Evolutionary conservation across 2,113 vertebrate genomes (phyloP), one percentile per base, ranked within the genome.

Genomic region (Eubucco bourcierii): DNA sequence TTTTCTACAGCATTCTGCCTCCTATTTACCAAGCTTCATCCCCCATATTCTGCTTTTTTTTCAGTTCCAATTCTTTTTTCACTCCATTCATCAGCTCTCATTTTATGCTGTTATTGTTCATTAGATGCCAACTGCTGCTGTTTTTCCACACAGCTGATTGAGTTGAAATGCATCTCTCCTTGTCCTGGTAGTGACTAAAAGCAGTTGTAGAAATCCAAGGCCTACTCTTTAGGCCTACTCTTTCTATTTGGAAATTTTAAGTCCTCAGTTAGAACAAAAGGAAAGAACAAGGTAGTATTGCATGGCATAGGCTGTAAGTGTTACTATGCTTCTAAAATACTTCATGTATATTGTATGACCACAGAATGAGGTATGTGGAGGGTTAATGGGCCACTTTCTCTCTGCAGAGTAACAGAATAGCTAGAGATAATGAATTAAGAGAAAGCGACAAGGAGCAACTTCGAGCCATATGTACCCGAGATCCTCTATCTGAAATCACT

Each of bases 401-500:
- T 95, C 94, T 97, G 79, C 98, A 99, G 99, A 98, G 98, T 94
- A 99, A 98, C 93, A 98, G 99, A 84, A 94, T 98, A 97, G 99
- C 98, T 82, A 98, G 99, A 97, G 99, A 99, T 94, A 99, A 99
- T 2, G 98, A 99, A 90, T 95, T 99, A 94, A 98, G 98, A 77
- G 99, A 99, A 82, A 98, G 97, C 64, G 99, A 99, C 96, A 98
- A 98, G 37, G 99, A 99, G 94, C 99, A 99, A 80, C 97, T 99
- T 47, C 97, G 98, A 91, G 98, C 98, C 95, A 98, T 99, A 89
- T 98, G 98, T 88, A 99, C 99, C 87, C 97, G 99, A 96, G 99
- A 99, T 97, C 98, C 99, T 80, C 98, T 99, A 52, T 99, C 99
- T 97, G 99, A 99, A 98, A 99, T 99, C 97, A 99, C 99, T 97